Evolutionary conservation across 2,113 vertebrate species (phyloP).

Genomic region (Pterocles burchelli): DNA sequence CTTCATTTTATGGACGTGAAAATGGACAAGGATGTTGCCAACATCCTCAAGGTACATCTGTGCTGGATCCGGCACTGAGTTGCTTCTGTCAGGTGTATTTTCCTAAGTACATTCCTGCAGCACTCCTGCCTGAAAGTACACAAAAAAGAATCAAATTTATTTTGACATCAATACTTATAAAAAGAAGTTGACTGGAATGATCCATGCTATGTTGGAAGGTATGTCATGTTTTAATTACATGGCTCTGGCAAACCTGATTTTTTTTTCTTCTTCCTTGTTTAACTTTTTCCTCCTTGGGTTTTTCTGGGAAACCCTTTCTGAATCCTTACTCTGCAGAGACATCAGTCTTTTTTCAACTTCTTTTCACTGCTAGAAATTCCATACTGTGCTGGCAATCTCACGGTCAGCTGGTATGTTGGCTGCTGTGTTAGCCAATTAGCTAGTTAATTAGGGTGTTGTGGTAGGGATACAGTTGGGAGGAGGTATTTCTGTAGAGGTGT

Average conservation of each 20-base stretch:
- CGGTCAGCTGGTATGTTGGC: neutral
- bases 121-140: neutral
- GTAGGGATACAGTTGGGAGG: neutral
- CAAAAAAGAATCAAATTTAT: neutral
- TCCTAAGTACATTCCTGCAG: neutral
- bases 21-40: neutral
- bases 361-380: conserved; percentile 16
- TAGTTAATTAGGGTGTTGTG: neutral
- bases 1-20: neutral
- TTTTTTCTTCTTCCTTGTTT: conserved; percentile 15
- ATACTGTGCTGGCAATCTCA: conserved; percentile 9
- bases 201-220: neutral
- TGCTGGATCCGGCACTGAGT: neutral
- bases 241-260: neutral
- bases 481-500: neutral
- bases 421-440: neutral
- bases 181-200: neutral
- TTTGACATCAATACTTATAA: neutral
- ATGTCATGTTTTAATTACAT: conserved; percentile 25
- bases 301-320: conserved; percentile 10
- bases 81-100: neutral
- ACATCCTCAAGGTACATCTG: neutral
- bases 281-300: neutral
- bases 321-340: conserved; percentile 5
- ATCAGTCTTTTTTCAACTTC: conserved; percentile 11